Conservation (phyloP, 2,113 vertebrate genomes). For the Turnix velox region DNA sequence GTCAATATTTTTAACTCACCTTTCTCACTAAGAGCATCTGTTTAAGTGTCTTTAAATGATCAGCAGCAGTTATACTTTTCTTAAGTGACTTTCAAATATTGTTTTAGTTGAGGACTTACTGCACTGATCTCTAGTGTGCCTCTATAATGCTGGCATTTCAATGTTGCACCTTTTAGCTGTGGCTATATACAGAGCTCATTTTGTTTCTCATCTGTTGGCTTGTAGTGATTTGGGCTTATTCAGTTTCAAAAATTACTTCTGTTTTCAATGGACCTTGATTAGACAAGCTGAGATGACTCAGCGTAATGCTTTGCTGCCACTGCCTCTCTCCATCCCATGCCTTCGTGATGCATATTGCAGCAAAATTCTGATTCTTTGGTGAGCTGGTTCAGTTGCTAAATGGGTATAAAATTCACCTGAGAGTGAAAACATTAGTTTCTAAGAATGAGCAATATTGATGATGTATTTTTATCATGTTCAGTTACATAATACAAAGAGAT, state of each 20-base stretch:
- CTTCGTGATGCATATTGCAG: background rate
- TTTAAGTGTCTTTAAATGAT: conserved; percentile 28
- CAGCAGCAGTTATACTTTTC: background rate
- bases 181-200: background rate
- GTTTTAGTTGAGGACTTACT: background rate
- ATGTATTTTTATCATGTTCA: background rate
- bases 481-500: background rate
- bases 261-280: background rate
- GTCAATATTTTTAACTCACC: background rate
- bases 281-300: background rate
- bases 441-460: background rate
- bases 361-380: background rate
- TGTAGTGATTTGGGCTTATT: background rate
- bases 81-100: background rate
- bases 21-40: background rate
- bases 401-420: background rate
- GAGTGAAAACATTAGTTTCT: background rate
- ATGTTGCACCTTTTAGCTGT: background rate
- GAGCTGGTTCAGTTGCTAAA: background rate
- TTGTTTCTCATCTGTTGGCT: background rate
- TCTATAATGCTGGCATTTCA: background rate
- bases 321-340: background rate
- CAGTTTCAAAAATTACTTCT: background rate
- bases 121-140: background rate
- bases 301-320: background rate